Evolutionary conservation across 35 echinoderm and acorn worm genomes (phyloP).

Genomic region (Chiridota heheva): DNA sequence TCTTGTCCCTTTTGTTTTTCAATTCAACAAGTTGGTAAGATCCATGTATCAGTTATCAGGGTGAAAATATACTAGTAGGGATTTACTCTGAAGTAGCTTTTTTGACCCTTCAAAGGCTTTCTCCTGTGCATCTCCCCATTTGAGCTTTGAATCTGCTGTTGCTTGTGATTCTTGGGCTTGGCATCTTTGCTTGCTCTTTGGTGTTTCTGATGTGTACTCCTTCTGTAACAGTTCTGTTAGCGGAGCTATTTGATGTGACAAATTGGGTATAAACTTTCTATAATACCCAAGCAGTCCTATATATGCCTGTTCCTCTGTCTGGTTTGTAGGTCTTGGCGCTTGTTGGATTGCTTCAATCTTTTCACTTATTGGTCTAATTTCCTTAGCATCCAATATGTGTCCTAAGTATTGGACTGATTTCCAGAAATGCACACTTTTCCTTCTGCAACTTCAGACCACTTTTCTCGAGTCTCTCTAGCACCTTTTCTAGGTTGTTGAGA

Average conservation of each 20-base stretch:
- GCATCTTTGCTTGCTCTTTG: not conserved
- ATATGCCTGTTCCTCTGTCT: constrained; percentile 37
- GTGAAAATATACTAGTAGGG: not conserved
- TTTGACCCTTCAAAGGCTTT: not conserved
- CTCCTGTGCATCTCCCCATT: not conserved
- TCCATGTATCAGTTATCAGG: too few relatives aligned
- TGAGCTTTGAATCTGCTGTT: not conserved
- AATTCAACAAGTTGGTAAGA: too few relatives aligned
- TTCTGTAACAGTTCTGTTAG: constrained; percentile 38
- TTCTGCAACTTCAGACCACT: constrained; percentile 22
- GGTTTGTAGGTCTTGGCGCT: constrained; percentile 31
- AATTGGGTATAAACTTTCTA: constrained; percentile 54
- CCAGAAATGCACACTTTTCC: constrained; percentile 42
- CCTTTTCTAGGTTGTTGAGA: not conserved
- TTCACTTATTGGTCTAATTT: not conserved
- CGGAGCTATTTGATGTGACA: constrained; percentile 37
- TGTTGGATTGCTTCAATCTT: constrained; percentile 39
- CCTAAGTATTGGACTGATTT: not conserved
- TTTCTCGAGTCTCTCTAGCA: not conserved
- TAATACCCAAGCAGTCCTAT: constrained; percentile 60
- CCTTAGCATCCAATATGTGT: not conserved
- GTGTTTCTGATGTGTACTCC: constrained; percentile 19
- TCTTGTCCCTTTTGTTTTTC: too few relatives aligned
- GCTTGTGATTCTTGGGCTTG: not conserved
- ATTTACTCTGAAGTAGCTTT: not conserved